Evolutionary conservation across 2,113 vertebrate genomes (phyloP).

Genomic region (Cynopterus brachyotis): DNA sequence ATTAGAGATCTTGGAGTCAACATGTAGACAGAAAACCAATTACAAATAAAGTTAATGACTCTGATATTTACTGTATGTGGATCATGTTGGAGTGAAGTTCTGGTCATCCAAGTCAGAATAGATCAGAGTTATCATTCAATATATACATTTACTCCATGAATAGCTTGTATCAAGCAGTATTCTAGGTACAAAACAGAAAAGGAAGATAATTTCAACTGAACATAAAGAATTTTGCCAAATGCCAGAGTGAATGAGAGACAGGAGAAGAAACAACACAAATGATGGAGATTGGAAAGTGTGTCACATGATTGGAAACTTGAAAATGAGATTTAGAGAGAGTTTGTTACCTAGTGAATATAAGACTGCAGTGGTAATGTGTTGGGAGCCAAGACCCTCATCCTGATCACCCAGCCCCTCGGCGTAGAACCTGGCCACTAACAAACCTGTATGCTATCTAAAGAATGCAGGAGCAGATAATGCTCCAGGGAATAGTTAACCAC

Average conservation of each 20-base stretch:
- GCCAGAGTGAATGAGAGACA: background rate
- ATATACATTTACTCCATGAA: background rate
- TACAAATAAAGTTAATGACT: background rate
- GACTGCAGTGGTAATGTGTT: background rate
- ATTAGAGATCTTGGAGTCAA: background rate
- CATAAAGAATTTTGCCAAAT: background rate
- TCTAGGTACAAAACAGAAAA: background rate
- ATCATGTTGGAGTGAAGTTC: background rate
- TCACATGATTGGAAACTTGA: rapidly evolving
- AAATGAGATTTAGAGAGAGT: background rate
- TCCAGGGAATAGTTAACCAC: too few species aligned
- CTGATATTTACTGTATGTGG: background rate
- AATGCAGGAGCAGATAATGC: too few species aligned
- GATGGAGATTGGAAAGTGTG: background rate
- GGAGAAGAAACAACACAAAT: background rate
- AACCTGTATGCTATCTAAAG: too few species aligned
- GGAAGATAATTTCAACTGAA: background rate
- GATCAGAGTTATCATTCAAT: background rate
- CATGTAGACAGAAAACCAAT: background rate
- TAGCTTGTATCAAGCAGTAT: background rate
- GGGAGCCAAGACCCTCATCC: too few species aligned
- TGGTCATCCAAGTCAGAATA: background rate
- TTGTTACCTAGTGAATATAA: background rate
- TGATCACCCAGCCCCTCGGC: too few species aligned
- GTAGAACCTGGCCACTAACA: too few species aligned